These are phyloP conservation scores for Sternarchorhynchus goeldii DNA, from an alignment of 2,797 vertebrate genomes.

Conservation along the genomic window DNA sequence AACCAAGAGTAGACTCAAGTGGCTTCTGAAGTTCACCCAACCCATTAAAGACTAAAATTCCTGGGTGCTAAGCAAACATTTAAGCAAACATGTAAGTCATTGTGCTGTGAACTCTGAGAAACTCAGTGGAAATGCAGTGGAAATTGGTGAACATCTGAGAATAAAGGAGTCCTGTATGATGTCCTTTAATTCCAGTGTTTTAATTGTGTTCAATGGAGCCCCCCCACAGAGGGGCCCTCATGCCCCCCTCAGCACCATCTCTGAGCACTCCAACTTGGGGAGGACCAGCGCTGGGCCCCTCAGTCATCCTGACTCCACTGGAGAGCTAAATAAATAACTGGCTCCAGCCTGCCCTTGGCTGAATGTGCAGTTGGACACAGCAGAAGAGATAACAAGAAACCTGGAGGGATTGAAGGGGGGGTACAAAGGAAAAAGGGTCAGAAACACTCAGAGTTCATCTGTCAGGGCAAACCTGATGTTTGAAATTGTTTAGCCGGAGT, in stretches of 20 bases:
- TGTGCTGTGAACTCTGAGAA: background rate
- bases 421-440: constrained; percentile 15
- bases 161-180: background rate
- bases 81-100: background rate
- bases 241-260: background rate
- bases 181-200: background rate
- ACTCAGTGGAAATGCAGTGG: background rate
- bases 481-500: constrained; percentile 8
- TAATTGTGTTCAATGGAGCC: background rate
- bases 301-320: constrained; percentile 64
- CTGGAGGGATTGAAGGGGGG: background rate
- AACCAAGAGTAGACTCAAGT: background rate
- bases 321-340: constrained; percentile 71
- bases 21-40: constrained; percentile 27
- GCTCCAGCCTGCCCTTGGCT: constrained; percentile 71
- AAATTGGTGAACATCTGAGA: background rate
- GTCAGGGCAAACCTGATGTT: constrained; percentile 6
- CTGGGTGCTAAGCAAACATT: constrained; percentile 17
- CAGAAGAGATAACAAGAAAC: constrained; percentile 46
- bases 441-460: constrained; percentile 16
- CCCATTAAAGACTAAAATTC: constrained; percentile 28
- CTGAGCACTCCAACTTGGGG: constrained; percentile 29
- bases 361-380: constrained; percentile 57
- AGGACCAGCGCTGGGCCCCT: constrained; percentile 51
- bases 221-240: background rate